A percentile compares a stretch with the other conserved stretches of the same genome.
Conservation (phyloP, 2,113 vertebrate species). For the Patagioenas fasciata region DNA sequence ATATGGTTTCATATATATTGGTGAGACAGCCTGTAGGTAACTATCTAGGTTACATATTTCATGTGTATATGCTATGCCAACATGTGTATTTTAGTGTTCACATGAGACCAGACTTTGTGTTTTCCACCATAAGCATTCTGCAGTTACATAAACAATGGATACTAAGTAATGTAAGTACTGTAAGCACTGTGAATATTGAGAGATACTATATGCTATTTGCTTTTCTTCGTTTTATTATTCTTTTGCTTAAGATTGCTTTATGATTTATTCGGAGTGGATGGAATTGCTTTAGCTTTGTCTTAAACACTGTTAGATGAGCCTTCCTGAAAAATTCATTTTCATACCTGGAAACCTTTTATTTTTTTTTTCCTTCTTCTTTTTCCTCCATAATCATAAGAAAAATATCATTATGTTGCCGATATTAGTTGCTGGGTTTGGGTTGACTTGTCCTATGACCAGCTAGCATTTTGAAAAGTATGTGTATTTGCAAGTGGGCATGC, state of each 20-base stretch:
- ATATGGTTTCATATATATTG: fast-evolving
- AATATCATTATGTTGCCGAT: not conserved
- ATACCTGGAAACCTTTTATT: not conserved
- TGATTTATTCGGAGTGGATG: not conserved
- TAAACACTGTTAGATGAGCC: not conserved
- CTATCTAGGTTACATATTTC: not conserved
- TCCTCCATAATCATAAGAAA: not conserved
- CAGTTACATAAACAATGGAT: not conserved
- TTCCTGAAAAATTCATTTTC: not conserved
- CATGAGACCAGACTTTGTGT: not conserved
- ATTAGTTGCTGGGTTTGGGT: fast-evolving
- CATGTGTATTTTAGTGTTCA: not conserved
- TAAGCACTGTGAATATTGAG: not conserved
- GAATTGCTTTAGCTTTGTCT: not conserved
- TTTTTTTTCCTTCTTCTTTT: not conserved
- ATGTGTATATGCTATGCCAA: not conserved
- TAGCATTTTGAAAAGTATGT: not conserved
- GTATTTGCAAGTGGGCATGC: not conserved
- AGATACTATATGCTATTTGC: not conserved
- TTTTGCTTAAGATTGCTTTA: not conserved
- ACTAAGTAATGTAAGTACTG: not conserved
- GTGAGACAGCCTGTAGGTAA: not conserved
- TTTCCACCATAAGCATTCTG: not conserved
- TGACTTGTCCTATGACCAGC: not conserved
- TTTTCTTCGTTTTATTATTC: not conserved